phyloP scores from a whole-genome alignment of 1,140 invertebrate genomes.

The Lepidotrigona ventralis region DNA sequence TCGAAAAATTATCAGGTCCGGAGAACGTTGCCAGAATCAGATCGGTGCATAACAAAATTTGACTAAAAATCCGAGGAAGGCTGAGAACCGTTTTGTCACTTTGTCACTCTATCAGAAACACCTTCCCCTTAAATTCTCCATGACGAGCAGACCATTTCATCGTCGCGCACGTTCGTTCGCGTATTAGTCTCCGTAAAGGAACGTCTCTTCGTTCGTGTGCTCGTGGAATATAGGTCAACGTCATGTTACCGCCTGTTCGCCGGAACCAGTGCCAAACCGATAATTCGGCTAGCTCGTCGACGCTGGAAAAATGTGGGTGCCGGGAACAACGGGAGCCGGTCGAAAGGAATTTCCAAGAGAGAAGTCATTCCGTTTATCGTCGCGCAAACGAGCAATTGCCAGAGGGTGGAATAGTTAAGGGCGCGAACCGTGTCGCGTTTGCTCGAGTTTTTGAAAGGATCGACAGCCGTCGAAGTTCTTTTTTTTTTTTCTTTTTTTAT shows the following conservation, averaged over 20 bases:
- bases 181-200: conserved; percentile 5
- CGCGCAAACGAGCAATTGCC: conserved; percentile 39
- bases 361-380: conserved; percentile 37
- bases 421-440: not conserved
- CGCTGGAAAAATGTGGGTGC: conserved; percentile 32
- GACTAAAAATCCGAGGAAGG: not conserved
- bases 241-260: conserved; percentile 13
- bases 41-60: too few species aligned
- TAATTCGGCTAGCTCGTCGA: conserved; percentile 39
- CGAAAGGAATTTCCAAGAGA: conserved; percentile 33
- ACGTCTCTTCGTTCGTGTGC: conserved; percentile 1
- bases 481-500: not conserved
- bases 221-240: conserved; percentile 29
- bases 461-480: not conserved
- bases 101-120: not conserved
- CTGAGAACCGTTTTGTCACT: not conserved
- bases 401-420: not conserved
- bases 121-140: not conserved
- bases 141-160: not conserved
- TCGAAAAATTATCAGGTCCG: too few species aligned
- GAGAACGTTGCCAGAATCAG: too few species aligned
- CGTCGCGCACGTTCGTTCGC: not conserved
- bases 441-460: not conserved
- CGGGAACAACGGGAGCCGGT: conserved; percentile 4
- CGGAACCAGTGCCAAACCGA: conserved; percentile 45